These are phyloP conservation scores for Mormyrus lacerda DNA, from an alignment of 2,113 vertebrate species.

Conservation along the genomic window DNA sequence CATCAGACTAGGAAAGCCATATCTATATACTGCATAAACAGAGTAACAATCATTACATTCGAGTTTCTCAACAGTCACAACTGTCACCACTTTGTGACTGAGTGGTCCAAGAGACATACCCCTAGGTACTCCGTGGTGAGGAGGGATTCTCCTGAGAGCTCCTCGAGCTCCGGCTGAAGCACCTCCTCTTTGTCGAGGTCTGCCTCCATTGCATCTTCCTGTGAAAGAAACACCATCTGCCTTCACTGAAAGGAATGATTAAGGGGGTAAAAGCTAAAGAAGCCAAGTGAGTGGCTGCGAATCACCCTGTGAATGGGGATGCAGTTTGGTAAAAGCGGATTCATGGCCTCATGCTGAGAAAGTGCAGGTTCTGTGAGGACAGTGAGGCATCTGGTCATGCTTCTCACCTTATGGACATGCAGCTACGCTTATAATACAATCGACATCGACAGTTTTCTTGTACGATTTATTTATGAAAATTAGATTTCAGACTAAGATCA, in stretches of 20 bases:
- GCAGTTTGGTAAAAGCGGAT: not conserved
- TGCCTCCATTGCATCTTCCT: slow-evolving; percentile 76
- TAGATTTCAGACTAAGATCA: not conserved
- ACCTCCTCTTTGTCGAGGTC: slow-evolving; percentile 84
- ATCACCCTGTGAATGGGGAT: not conserved
- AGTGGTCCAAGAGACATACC: slow-evolving; percentile 57
- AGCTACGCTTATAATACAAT: not conserved
- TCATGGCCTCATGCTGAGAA: not conserved
- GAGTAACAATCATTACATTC: not conserved
- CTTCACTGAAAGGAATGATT: not conserved
- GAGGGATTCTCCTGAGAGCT: slow-evolving; percentile 84
- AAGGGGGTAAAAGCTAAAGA: not conserved
- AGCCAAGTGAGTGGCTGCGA: not conserved
- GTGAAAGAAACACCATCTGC: slow-evolving; percentile 21
- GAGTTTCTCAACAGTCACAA: not conserved
- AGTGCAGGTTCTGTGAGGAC: not conserved
- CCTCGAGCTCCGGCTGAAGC: slow-evolving; percentile 75
- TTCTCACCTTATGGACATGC: not conserved
- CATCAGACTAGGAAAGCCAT: not conserved
- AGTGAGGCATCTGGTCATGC: not conserved
- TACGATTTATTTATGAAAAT: too few species aligned
- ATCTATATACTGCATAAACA: not conserved
- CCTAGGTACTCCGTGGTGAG: slow-evolving; percentile 90
- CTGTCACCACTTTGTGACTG: not conserved
- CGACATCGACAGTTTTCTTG: not conserved